Base-by-base conservation (phyloP, 2,113 vertebrate genomes). In the Leiothrix lutea region DNA sequence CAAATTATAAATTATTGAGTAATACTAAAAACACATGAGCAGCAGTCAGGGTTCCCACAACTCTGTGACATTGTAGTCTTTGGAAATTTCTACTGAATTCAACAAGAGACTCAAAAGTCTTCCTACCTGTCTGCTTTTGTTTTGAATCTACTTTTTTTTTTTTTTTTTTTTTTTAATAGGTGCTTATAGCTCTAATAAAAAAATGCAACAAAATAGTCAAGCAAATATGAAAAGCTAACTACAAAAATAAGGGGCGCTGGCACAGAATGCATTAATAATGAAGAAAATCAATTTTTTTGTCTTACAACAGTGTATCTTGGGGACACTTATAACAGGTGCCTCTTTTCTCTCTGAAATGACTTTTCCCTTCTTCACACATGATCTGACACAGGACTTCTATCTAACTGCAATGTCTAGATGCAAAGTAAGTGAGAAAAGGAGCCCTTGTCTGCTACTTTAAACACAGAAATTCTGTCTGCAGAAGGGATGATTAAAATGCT, bases 401-500 rank as follows among this genome's bases (percentile, higher is more conserved):
- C 66, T 79, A 62, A 75, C 53, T 58, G 70, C 0, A 1, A 10
- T 65, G 72, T 87, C 58, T 72, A 67, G 74, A 79, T 77, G 40
- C 73, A 95, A 79, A 85, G 62, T 58, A 69, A 95, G 81, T 60
- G 29, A 86, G 87, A 57, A 94, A 89, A 85, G n/a, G 78, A 79
- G 23, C 80, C 88, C 87, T 88, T 70, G 33, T 80, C 45, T 96
- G 82, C 56, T 86, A 1, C 56, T 92, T 87, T 57, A 86, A 84
- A 93, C 74, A 53, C 62, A 91, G 33, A 65, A 85, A 72, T 92
- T 92, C 66, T 91, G 78, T 77, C 80, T 61, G 36, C 31, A 77
- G 92, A 88, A 82, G 8, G 50, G 70, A 61, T 82, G 84, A 95
- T 91, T 88, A 94, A 94, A 96, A 88, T 77, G 58, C 87, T 91